Percentiles rank a stretch among this genome's conserved stretches.
Conservation (phyloP, 1,140 invertebrate species). For the Scylla paramamosain region DNA sequence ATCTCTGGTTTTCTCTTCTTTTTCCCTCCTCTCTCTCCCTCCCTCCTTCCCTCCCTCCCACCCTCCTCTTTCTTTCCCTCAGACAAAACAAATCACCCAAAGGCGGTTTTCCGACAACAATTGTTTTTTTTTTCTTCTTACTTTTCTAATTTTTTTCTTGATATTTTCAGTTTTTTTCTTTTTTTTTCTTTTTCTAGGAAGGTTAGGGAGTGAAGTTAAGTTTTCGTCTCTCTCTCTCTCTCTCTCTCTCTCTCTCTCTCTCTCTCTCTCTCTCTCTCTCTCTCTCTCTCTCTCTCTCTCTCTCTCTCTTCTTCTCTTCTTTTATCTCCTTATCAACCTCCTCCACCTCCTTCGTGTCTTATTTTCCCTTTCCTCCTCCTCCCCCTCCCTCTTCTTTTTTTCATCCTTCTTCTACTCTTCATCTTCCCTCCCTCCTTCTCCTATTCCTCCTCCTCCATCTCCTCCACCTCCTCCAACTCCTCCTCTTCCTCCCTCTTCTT, state of each 20-base stretch:
- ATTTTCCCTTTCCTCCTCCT: not conserved
- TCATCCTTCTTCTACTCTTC: no score
- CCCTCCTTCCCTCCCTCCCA: not conserved
- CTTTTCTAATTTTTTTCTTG: no score
- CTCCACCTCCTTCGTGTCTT: not conserved
- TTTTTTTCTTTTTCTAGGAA: no score
- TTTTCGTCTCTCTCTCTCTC: not conserved
- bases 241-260: not conserved
- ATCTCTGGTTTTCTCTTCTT: not conserved
- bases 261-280: no score
- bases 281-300: not conserved
- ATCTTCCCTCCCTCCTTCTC: no score
- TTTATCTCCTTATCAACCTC: not conserved
- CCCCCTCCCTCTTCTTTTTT: no score
- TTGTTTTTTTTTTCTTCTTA: not conserved
- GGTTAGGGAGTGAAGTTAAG: not conserved
- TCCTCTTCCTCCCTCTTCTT: no score
- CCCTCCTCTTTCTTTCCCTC: not conserved
- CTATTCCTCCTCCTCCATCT: no score
- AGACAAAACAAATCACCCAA: slow-evolving; percentile 9
- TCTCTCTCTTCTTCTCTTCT: not conserved
- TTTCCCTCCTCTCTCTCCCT: not conserved
- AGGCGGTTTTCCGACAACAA: not conserved
- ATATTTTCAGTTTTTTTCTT: no score
- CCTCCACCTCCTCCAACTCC: no score